phyloP scores from a whole-genome alignment of 2,797 vertebrate genomes.

The Enteromius radiatus region DNA sequence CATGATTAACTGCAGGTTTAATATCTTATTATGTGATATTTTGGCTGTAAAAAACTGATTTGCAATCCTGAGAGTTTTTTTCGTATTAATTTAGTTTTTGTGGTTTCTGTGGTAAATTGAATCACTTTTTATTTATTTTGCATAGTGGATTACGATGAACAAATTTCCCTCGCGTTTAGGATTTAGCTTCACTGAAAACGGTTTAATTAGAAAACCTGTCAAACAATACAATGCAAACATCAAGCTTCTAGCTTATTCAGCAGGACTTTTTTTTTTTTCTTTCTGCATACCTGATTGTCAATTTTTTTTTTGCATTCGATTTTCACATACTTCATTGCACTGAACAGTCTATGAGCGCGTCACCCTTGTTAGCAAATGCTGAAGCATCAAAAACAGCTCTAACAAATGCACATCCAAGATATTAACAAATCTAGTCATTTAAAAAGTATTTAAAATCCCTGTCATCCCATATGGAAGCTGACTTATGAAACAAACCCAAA shows the following conservation, averaged over 20 bases:
- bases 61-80: constrained; percentile 28
- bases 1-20: not conserved
- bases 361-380: constrained; percentile 55
- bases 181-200: constrained; percentile 25
- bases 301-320: constrained; percentile 38
- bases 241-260: constrained; percentile 47
- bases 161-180: not conserved
- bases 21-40: not conserved
- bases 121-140: constrained; percentile 21
- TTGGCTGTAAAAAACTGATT: not conserved
- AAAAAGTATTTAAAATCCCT: constrained; percentile 56
- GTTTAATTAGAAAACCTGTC: constrained; percentile 21
- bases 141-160: constrained; percentile 31
- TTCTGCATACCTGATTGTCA: constrained; percentile 52
- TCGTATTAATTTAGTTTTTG: not conserved
- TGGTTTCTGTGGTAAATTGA: not conserved
- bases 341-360: constrained; percentile 56
- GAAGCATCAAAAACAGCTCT: constrained; percentile 54
- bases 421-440: constrained; percentile 44
- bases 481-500: constrained; percentile 43
- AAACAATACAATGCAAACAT: constrained; percentile 15
- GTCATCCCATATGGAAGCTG: constrained; percentile 57
- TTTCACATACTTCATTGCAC: constrained; percentile 52
- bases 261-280: constrained; percentile 31
- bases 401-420: constrained; percentile 55